Base-by-base conservation (phyloP, 2,888 invertebrate genomes). In the Epinotia nisella region DNA sequence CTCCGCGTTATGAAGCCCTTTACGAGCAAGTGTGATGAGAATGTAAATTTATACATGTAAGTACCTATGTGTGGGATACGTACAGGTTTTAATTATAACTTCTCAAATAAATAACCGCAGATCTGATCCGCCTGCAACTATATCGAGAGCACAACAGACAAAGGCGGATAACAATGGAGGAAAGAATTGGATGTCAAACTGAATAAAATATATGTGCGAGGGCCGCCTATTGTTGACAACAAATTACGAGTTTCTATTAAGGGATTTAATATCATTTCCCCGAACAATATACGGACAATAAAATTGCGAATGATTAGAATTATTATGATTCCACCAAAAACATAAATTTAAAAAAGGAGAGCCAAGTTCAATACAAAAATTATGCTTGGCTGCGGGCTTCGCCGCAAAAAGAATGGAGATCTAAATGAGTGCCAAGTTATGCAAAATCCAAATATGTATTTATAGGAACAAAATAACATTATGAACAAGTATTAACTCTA, bases 171-270 rank as follows among this genome's bases (percentile, higher is more conserved):
- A 85, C 86, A 86, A 85, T 84, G 76, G 83, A 80, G 78, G 80
- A 84, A 85, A 85, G 84, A 88, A 89, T 88, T 85, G 85, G 83
- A 87, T 85, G 89, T 87, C 89, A 85, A 84, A 84, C 83, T 81
- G 86, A 85, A 87, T 87, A 88, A 89, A 86, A 89, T 90, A 88
- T 88, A 85, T 82, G 81, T 81, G 83, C 82, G 76, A 77, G 85
- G 85, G 82, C 77, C 4, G 78, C 78, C 85, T 80, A 86, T 89
- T 90, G 90, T 89, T 82, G 83, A 83, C 84, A 82, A 84, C 85
- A 86, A 89, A 88, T 89, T 90, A 89, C 85, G 87, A 81, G 80
- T 78, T 84, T 81, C 85, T 88, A 85, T 89, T 87, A 90, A 89
- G 83, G 82, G 80, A 79, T 78, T 74, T 83, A 88, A 88, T 87